A percentile compares a stretch with the other conserved stretches of the same genome.
These are phyloP conservation scores for Callosobruchus maculatus DNA, from an alignment of 2,888 invertebrate species.

Conservation along the genomic window DNA sequence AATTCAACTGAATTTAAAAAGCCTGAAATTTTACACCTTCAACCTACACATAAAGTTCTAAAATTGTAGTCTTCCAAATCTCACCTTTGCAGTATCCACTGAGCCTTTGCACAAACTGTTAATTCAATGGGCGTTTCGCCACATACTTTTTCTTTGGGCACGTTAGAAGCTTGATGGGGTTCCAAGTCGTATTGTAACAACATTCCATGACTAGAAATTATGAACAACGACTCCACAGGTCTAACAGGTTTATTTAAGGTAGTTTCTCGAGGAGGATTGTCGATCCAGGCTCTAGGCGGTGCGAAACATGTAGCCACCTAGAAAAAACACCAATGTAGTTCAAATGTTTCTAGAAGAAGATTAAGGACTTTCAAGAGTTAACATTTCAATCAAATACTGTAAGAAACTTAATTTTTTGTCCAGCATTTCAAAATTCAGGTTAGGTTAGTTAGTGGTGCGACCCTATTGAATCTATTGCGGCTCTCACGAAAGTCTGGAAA, in stretches of 20 bases:
- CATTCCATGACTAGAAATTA: conserved; percentile 84
- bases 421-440: too few species aligned
- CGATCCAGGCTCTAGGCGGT: conserved; percentile 70
- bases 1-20: too few species aligned
- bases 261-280: conserved; percentile 31
- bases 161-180: conserved; percentile 63
- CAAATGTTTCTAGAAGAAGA: too few species aligned
- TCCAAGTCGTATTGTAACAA: conserved; percentile 87
- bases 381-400: too few species aligned
- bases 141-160: conserved; percentile 80
- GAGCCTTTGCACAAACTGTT: conserved; percentile 74
- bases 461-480: too few species aligned
- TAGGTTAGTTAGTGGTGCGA: too few species aligned
- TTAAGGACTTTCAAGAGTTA: too few species aligned
- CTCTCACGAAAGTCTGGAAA: too few species aligned
- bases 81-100: conserved; percentile 70
- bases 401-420: too few species aligned
- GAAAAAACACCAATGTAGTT: too few species aligned
- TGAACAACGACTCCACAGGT: conserved; percentile 80
- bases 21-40: too few species aligned
- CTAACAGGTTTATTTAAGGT: conserved; percentile 47
- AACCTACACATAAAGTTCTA: too few species aligned
- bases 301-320: conserved; percentile 73
- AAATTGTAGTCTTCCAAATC: neutral
- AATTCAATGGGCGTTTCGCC: conserved; percentile 85